Conservation (phyloP, 2,113 vertebrate genomes). For the Chaenogobius annularis region DNA sequence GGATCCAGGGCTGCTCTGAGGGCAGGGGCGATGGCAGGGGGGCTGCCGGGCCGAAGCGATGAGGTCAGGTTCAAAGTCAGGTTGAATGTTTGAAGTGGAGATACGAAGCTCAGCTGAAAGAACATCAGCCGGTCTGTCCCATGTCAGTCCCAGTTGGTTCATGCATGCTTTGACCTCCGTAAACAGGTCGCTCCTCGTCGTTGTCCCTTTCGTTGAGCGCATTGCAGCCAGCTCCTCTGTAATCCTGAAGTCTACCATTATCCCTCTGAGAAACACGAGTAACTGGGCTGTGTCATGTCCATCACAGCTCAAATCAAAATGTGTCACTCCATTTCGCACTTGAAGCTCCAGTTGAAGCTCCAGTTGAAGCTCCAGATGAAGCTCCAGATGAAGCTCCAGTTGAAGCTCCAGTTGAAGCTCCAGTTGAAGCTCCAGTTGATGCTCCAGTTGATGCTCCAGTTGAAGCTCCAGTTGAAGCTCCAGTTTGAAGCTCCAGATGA, state of each 20-base stretch:
- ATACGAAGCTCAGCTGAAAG: constrained; percentile 18
- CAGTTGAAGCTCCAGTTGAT: too few relatives aligned
- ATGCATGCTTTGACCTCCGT: constrained; percentile 14
- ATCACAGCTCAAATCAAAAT: constrained; percentile 23
- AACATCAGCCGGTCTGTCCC: constrained; percentile 9
- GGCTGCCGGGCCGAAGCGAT: too few relatives aligned
- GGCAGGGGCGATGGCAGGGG: too few relatives aligned
- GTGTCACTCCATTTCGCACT: background rate
- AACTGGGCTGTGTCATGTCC: constrained; percentile 9
- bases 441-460: too few relatives aligned
- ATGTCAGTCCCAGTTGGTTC: constrained; percentile 15
- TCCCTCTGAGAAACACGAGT: background rate
- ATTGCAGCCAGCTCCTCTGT: constrained; percentile 27
- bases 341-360: too few relatives aligned
- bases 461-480: too few relatives aligned
- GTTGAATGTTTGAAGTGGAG: constrained; percentile 18
- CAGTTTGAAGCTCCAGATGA: too few relatives aligned
- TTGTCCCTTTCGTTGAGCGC: too few relatives aligned
- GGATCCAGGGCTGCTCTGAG: too few relatives aligned
- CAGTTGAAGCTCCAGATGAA: too few relatives aligned
- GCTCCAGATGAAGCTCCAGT: too few relatives aligned
- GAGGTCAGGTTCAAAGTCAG: constrained; percentile 29
- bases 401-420: too few relatives aligned
- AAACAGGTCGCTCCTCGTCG: constrained; percentile 11
- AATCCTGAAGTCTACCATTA: constrained; percentile 11